Conservation (phyloP, 1,140 invertebrate genomes). For the Schmidtea mediterranea region DNA sequence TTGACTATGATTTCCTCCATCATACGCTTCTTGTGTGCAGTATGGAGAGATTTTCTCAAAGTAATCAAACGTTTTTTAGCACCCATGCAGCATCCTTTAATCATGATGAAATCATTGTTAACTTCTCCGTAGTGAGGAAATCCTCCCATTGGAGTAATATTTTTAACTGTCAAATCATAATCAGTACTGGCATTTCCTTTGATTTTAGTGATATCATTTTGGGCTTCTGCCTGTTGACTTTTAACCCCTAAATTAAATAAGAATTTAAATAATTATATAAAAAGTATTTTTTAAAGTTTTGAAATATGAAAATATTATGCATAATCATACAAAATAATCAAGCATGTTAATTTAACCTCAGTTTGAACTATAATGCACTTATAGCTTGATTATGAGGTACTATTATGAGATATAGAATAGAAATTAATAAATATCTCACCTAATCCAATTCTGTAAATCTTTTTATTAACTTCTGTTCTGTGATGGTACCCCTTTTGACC, state of each 20-base stretch:
- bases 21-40: conserved; percentile 73
- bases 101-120: conserved; percentile 92
- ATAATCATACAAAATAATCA: too few relatives aligned
- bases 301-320: too few relatives aligned
- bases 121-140: conserved; percentile 99
- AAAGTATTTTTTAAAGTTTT: too few relatives aligned
- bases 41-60: conserved; percentile 73
- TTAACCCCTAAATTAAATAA: too few relatives aligned
- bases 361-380: too few relatives aligned
- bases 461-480: conserved; percentile 98
- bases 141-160: conserved; percentile 96
- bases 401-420: too few relatives aligned
- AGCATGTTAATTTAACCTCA: too few relatives aligned
- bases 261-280: too few relatives aligned
- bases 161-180: conserved; percentile 89
- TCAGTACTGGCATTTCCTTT: conserved; percentile 95
- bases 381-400: too few relatives aligned
- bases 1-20: conserved; percentile 93
- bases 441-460: conserved; percentile 87
- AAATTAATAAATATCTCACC: too few relatives aligned
- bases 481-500: conserved; percentile 99
- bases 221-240: not conserved
- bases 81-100: conserved; percentile 90
- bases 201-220: conserved; percentile 42
- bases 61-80: conserved; percentile 95